These are phyloP conservation scores for Holcopasites calliopsidis DNA, from an alignment of 1,140 invertebrate species.

Conservation along the genomic window DNA sequence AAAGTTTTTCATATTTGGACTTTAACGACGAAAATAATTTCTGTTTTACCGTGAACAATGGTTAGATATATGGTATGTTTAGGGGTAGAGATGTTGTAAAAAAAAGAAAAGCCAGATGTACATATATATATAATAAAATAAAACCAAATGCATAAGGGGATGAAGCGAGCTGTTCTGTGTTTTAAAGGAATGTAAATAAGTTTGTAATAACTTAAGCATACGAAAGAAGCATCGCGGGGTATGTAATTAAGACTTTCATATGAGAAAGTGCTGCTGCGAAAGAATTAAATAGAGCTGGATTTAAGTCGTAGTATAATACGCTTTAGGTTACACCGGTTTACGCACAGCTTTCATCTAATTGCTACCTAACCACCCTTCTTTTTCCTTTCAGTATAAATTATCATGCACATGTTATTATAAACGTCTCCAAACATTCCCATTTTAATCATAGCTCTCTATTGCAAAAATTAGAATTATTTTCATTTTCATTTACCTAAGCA, in stretches of 20 bases:
- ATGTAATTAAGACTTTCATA: constrained; percentile 17
- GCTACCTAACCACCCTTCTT: neutral
- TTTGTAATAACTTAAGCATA: neutral
- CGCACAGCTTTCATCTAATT: constrained; percentile 1
- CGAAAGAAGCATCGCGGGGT: constrained; percentile 1
- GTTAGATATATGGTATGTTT: no score
- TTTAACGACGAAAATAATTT: no score
- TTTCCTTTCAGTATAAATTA: neutral
- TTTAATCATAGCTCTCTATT: neutral
- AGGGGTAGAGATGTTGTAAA: no score
- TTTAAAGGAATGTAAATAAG: neutral
- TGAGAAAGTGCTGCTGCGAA: constrained; percentile 1
- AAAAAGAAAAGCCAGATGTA: no score
- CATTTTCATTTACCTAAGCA: neutral
- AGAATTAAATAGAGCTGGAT: constrained; percentile 6
- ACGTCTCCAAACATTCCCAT: neutral
- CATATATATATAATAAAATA: neutral
- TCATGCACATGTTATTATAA: neutral
- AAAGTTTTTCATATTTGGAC: no score
- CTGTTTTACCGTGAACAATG: no score
- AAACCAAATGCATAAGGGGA: neutral
- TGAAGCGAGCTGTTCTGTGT: no score
- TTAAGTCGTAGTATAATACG: constrained; percentile 26
- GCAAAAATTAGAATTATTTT: no score
- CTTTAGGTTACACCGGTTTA: neutral